phyloP scores from a whole-genome alignment of 2,113 vertebrate species.

The Sinocyclocheilus grahami region DNA sequence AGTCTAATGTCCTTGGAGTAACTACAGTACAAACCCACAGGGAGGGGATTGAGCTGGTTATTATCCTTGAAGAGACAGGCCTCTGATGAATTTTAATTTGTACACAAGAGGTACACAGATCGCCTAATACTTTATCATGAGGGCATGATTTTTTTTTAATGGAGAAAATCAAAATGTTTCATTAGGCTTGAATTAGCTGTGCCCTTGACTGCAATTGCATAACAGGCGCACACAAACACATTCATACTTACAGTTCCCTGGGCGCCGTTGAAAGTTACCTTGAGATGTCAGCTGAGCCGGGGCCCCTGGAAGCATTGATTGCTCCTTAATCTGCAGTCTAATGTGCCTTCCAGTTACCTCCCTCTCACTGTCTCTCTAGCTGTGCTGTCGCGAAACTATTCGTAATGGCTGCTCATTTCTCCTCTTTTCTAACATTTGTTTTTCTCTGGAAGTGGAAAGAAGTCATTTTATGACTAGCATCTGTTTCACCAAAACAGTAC shows the following conservation, averaged over 20 bases:
- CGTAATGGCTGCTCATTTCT: conserved; percentile 14
- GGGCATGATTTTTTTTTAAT: neutral
- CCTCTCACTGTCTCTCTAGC: neutral
- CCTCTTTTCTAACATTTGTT: neutral
- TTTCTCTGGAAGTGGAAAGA: too few relatives aligned
- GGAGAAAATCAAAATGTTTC: conserved; percentile 5
- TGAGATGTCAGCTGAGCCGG: conserved; percentile 62
- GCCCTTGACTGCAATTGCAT: conserved; percentile 20
- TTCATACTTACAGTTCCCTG: conserved; percentile 38
- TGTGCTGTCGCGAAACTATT: neutral
- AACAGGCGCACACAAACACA: conserved; percentile 1
- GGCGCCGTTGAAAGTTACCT: conserved; percentile 51
- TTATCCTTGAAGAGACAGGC: neutral
- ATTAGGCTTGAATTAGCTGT: conserved; percentile 6
- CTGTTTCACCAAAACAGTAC: too few relatives aligned
- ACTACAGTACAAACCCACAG: neutral
- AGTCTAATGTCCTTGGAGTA: conserved; percentile 23
- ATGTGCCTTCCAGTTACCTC: conserved; percentile 28
- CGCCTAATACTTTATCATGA: neutral
- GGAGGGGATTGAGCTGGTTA: conserved; percentile 8
- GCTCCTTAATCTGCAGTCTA: conserved; percentile 65
- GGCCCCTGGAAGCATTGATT: conserved; percentile 62
- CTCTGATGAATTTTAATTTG: neutral
- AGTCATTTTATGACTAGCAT: neutral
- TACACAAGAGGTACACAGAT: neutral